Base-by-base conservation (phyloP, 1,140 invertebrate genomes). In the Drosophila lini region DNA sequence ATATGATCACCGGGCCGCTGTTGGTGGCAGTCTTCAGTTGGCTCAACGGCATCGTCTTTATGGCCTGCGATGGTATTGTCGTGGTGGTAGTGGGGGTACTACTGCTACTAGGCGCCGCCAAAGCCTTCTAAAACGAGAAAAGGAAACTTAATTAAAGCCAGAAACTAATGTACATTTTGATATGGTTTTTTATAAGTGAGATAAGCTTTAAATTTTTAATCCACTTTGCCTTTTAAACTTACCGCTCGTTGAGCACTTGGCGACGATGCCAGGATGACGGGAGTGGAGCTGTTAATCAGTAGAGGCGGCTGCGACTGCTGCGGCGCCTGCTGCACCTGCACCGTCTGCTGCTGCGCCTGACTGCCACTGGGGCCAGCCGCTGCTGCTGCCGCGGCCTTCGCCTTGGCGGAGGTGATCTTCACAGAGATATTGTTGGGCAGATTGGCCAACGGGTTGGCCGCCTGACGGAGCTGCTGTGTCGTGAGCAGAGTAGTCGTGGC, bases 381-480 rank as follows among this genome's bases (percentile, higher is more conserved):
- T 50, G 78, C 76, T 36, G 78, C 61, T 11, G 83, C 74, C 3
- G 81, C 79, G 4, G 74, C 84, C 32, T 88, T 82, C 9, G 88
- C 76, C 58, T 92, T 92, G 10, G 83, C 78, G 1, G 90, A 91
- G 10, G 91, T 92, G 34, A 92, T 92, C 67, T 92, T 92, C 2
- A 92, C 91, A 0, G 91, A 92, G 31, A 92, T 92, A 45, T 92
- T 92, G 52, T 92, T 92, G 25, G 91, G 91, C 50, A 92, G 58
- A 74, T 91, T 91, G 28, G 90, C 91, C 74, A 92, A 44, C 16
- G 90, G 88, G 78, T 75, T 92, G 13, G 78, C 79, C 5, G 79
- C 76, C 48, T 89, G 81, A 7, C 84, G 50, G 25, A 91, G 64
- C 42, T 91, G 90, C 44, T 91, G 90, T 3, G 78, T 80, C 1